Conservation (phyloP, 2,113 vertebrate species). For the Pterocles gutturalis region DNA sequence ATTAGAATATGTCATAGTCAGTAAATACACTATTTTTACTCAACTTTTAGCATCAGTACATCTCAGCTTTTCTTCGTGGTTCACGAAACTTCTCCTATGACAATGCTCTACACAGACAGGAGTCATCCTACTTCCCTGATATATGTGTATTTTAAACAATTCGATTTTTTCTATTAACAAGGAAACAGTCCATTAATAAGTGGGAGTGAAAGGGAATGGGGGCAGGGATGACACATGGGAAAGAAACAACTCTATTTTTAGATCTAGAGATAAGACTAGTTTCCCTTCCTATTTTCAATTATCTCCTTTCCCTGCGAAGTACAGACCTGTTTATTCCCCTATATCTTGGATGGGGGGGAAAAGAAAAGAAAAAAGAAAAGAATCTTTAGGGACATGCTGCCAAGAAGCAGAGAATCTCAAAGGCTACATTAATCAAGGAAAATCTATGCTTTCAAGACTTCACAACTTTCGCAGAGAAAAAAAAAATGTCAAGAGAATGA, state of each 20-base stretch:
- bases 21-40: not conserved
- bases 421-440: conserved; percentile 65
- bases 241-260: not conserved
- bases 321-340: conserved; percentile 3
- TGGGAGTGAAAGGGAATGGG: not conserved
- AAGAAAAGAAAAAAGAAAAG: not conserved
- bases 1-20: not conserved
- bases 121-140: not conserved
- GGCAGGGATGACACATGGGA: not conserved
- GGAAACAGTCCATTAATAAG: not conserved
- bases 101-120: not conserved
- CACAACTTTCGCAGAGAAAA: conserved; percentile 1
- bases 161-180: not conserved
- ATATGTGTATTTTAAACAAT: not conserved
- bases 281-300: not conserved
- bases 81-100: not conserved
- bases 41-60: not conserved
- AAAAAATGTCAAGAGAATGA: conserved; percentile 28
- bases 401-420: conserved; percentile 50
- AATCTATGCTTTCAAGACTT: conserved; percentile 62
- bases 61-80: not conserved
- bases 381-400: conserved; percentile 1
- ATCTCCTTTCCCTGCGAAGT: conserved; percentile 11
- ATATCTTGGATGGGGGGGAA: not conserved
- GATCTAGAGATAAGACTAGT: not conserved